Evolutionary conservation across 2,888 invertebrate species (phyloP), one percentile per base, ranked within the genome.

Genomic region (Patella pellucida): DNA sequence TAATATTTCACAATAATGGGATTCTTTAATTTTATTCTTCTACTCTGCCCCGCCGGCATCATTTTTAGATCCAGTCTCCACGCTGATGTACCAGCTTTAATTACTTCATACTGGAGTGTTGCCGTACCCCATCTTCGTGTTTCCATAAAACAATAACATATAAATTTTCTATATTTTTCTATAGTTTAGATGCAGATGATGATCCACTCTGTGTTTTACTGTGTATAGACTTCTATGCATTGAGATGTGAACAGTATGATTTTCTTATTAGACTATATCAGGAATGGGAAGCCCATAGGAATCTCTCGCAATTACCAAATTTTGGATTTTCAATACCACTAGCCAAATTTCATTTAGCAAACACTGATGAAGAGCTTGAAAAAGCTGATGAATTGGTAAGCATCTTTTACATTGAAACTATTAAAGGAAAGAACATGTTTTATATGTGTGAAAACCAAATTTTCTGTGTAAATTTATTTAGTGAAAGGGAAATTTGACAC

Each of bases 251-350:
- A 71, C 95, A 96, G 91, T 95, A 94, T 86, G 92, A 93, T 23
- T 96, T 95, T 94, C 92, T 96, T 16, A 91, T 92, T 11, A 87
- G 91, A 15, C 92, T 88, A 90, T 94, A 86, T 81, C 83, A 90
- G 51, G 90, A 92, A 80, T 91, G 91, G 84, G 89, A 91, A 91
- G 85, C 87, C 15, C 90, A 92, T 71, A 93, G 94, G 83, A 95
- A 95, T 91, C 91, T 96, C 69, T 93, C 94, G 67, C 95, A 95
- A 89, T 91, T 97, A 77, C 97, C 97, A n/a, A 97, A 96, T 89
- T 95, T 96, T 93, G 95, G 95, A 0, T 96, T 94, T 90, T 96
- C 96, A 1, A 92, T 95, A 78, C 95, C 96, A 0, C 91, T 96
- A 82, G 95, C 90, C 5, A 84, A 87, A 82, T 91, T 85, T 79